Evolutionary conservation across 2,797 vertebrate genomes (phyloP).

Genomic region (Lerista edwardsae): DNA sequence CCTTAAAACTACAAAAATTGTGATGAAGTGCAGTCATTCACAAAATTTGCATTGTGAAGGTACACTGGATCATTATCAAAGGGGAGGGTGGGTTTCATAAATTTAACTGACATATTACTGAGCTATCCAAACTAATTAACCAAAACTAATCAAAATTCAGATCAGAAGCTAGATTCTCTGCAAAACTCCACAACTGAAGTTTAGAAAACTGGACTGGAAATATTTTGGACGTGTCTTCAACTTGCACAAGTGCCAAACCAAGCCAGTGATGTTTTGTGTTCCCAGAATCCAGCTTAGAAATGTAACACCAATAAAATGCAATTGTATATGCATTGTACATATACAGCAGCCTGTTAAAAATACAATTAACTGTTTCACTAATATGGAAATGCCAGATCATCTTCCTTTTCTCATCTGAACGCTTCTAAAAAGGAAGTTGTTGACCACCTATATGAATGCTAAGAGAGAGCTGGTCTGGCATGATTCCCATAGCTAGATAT

Average conservation of each 20-base stretch:
- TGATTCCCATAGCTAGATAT: no score
- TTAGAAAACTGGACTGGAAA: constrained; percentile 8
- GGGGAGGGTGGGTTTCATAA: no score
- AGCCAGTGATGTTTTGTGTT: background rate
- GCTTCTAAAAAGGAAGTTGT: background rate
- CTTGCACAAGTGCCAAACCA: background rate
- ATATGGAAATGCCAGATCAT: no score
- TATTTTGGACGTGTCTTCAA: background rate
- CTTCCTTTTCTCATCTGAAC: no score
- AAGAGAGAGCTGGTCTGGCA: no score
- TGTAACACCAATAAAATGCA: no score
- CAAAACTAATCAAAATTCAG: background rate
- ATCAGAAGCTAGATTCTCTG: constrained; percentile 19
- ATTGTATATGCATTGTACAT: no score
- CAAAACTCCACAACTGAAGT: constrained; percentile 1
- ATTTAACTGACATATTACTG: background rate
- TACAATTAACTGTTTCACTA: no score
- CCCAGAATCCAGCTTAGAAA: no score
- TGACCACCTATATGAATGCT: background rate
- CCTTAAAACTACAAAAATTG: background rate
- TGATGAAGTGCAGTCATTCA: background rate
- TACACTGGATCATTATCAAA: background rate
- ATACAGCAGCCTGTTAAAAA: no score
- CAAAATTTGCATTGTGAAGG: background rate
- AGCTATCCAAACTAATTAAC: no score